phyloP scores from a whole-genome alignment of 2,797 vertebrate genomes.

The Melopsittacus undulatus region DNA sequence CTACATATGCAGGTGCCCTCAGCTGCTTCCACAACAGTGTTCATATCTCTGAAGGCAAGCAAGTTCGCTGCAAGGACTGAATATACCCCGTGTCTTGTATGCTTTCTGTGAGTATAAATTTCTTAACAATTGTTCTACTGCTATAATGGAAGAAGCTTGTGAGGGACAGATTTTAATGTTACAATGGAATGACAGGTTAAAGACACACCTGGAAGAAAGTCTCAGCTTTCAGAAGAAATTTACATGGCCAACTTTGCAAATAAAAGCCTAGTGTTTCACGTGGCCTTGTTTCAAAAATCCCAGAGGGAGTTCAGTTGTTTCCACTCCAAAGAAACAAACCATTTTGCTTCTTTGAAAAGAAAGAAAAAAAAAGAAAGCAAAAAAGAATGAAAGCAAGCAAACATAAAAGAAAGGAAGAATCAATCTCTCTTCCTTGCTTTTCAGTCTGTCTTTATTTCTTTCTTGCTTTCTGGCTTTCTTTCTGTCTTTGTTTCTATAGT shows the following conservation, averaged over 20 bases:
- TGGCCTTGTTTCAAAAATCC: conserved; percentile 1
- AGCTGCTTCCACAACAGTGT: background rate
- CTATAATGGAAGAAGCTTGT: background rate
- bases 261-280: background rate
- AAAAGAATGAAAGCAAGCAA: background rate
- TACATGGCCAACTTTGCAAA: background rate
- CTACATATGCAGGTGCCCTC: background rate
- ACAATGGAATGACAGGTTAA: background rate
- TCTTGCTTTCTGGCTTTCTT: background rate
- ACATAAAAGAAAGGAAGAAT: background rate
- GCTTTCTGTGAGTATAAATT: background rate
- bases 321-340: background rate
- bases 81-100: background rate
- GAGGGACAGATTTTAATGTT: background rate
- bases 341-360: background rate
- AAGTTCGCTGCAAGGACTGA: background rate
- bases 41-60: background rate
- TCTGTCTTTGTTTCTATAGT: background rate
- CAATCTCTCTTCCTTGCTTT: background rate
- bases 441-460: background rate
- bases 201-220: background rate
- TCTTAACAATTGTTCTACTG: background rate
- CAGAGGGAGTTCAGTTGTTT: background rate
- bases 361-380: background rate
- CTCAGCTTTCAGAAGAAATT: conserved; percentile 29